Base-by-base conservation (phyloP, 1,140 invertebrate species). In the Rhagoletis pomonella region DNA sequence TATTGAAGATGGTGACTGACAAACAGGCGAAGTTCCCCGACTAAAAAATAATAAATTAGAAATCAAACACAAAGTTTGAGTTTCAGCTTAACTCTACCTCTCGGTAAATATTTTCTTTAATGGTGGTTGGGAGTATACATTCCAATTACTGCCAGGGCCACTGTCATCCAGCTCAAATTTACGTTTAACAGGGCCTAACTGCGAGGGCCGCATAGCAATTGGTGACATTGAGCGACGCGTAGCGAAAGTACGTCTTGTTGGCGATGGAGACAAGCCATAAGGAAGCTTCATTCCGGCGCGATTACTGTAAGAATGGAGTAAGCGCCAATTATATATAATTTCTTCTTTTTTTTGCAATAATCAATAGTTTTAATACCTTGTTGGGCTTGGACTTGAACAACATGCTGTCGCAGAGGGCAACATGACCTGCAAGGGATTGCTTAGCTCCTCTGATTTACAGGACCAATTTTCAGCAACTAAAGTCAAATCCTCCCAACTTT, bases 401-500 rank as follows among this genome's bases (percentile, higher is more conserved):
- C 89, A 88, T 29, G 86, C 88, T 29, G 87, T 89, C 0, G 89
- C 88, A 19, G 89, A 84, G 5, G 91, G 91, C 86, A 93, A 87
- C 44, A 87, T 88, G 7, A 92, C 90, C 47, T 94, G 93, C 87
- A 94, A 90, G 9, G 92, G 91, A 90, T 93, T 93, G 3, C 89
- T 90, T 29, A 93, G 95, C 95, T 93, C 96, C 81, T 93, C 91
- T 91, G 94, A 94, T 93, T 90, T 94, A 91, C 89, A 93, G 12
- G 94, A 93, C 89, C 93, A 92, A 59, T 94, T 94, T 90, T 96
- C 95, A 4, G 94, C 94, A 88, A 97, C 96, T 50, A 98, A 93
- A 0, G 96, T 96, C 4, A 98, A 94, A 93, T 98, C 97, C 93
- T 98, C 97, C 95, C 96, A 98, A 19, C 97, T 98, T 91, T 97